Percentiles rank a stretch among this genome's conserved stretches.
phyloP scores from a whole-genome alignment of 2,797 vertebrate species.

The Squalus acanthias region DNA sequence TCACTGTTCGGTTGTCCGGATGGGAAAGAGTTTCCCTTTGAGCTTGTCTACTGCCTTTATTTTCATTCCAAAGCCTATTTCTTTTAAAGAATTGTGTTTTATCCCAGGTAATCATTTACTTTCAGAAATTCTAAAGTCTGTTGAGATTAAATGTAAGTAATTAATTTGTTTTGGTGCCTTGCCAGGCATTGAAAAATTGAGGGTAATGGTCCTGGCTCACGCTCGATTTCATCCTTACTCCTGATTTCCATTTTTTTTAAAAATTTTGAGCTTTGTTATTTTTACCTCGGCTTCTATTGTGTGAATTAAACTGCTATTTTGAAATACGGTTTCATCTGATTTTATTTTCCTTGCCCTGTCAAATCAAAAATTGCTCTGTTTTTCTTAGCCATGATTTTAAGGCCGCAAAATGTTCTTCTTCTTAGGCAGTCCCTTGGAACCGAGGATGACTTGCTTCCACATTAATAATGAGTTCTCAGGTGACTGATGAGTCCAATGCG shows the following conservation, averaged over 20 bases:
- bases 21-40: background rate
- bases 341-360: background rate
- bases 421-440: too few species aligned
- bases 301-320: background rate
- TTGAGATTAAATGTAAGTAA: background rate
- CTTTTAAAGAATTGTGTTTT: background rate
- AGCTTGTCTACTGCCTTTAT: background rate
- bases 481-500: too few species aligned
- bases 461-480: too few species aligned
- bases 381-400: background rate
- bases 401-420: background rate
- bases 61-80: background rate
- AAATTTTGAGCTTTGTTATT: background rate
- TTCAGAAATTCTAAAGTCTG: background rate
- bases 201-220: background rate
- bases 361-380: background rate
- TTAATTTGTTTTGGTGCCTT: background rate
- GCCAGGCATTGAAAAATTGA: background rate
- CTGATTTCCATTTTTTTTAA: background rate
- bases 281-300: background rate
- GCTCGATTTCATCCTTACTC: background rate
- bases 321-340: background rate
- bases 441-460: too few species aligned
- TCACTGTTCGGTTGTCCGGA: background rate
- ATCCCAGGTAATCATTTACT: background rate